These are phyloP conservation scores for Coptodon bakossiorum DNA, from an alignment of 2,113 vertebrate species.

Conservation along the genomic window DNA sequence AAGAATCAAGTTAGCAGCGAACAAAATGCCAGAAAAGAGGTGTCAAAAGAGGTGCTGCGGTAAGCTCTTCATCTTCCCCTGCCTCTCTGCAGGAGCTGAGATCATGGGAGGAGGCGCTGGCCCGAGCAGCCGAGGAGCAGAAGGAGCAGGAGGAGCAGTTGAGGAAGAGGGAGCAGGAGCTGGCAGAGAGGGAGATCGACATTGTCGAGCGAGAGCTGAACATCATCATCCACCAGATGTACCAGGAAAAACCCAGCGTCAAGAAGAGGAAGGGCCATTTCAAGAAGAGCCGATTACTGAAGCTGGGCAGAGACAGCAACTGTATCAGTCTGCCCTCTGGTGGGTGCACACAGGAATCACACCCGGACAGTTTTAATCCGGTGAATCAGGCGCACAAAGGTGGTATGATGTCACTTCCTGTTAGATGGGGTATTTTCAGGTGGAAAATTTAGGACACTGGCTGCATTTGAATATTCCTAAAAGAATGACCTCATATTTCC, in stretches of 20 bases:
- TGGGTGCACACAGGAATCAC: constrained; percentile 59
- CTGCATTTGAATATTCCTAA: not conserved
- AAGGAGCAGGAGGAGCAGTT: constrained; percentile 84
- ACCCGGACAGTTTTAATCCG: not conserved
- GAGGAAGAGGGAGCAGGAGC: constrained; percentile 81
- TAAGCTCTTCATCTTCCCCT: not conserved
- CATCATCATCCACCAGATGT: constrained; percentile 90
- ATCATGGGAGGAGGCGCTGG: constrained; percentile 85
- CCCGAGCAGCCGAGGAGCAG: constrained; percentile 83
- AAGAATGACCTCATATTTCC: not conserved
- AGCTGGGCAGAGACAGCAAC: constrained; percentile 81
- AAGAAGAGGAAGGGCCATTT: constrained; percentile 88
- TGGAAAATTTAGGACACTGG: not conserved
- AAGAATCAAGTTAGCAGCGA: not conserved
- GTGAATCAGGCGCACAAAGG: not conserved
- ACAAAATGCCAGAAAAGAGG: not conserved
- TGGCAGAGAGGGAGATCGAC: constrained; percentile 86
- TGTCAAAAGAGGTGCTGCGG: constrained; percentile 18
- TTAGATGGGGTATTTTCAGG: not conserved
- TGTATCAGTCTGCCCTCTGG: constrained; percentile 89
- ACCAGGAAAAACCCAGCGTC: constrained; percentile 85
- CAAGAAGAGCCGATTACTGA: constrained; percentile 81
- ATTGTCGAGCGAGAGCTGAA: constrained; percentile 87
- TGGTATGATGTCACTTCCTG: not conserved
- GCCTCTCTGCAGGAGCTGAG: constrained; percentile 78